Evolutionary conservation across 2,797 vertebrate species (phyloP).

Genomic region (Hoplostethus mediterraneus): DNA sequence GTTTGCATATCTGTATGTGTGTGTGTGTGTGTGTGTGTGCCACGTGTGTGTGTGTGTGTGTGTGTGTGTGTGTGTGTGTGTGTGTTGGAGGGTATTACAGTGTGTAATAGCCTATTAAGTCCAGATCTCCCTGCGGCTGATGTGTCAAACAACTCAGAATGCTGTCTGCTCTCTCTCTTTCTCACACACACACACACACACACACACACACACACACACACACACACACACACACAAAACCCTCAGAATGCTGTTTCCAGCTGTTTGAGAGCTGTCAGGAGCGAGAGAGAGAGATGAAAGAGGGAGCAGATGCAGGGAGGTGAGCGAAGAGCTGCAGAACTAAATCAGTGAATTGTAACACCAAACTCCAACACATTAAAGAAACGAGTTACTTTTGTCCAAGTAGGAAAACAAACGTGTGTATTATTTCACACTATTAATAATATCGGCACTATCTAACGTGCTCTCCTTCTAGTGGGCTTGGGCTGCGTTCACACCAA

Average conservation of each 20-base stretch:
- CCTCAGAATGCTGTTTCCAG: constrained; percentile 53
- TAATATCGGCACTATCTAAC: too few species aligned
- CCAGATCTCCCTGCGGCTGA: constrained; percentile 72
- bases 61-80: constrained; percentile 16
- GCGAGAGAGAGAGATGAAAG: background rate
- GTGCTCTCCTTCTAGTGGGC: too few species aligned
- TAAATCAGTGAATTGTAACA: too few species aligned
- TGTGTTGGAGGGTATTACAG: constrained; percentile 60
- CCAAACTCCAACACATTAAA: too few species aligned
- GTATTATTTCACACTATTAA: too few species aligned
- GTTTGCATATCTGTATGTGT: background rate
- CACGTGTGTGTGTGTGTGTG: constrained; percentile 31
- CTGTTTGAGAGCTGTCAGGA: constrained; percentile 59
- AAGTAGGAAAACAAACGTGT: too few species aligned
- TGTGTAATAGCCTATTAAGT: constrained; percentile 83
- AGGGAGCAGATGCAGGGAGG: background rate
- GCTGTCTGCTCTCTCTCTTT: constrained; percentile 41
- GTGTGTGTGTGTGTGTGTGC: constrained; percentile 3
- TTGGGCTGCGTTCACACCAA: too few species aligned
- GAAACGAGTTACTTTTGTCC: too few species aligned
- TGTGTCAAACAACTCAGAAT: constrained; percentile 74
- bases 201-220: constrained; percentile 13
- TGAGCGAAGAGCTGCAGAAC: background rate
- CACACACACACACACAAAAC: constrained; percentile 38
- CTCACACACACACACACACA: constrained; percentile 19